These are phyloP conservation scores for Abscondita cerata DNA, from an alignment of 2,888 invertebrate genomes.

Conservation along the genomic window DNA sequence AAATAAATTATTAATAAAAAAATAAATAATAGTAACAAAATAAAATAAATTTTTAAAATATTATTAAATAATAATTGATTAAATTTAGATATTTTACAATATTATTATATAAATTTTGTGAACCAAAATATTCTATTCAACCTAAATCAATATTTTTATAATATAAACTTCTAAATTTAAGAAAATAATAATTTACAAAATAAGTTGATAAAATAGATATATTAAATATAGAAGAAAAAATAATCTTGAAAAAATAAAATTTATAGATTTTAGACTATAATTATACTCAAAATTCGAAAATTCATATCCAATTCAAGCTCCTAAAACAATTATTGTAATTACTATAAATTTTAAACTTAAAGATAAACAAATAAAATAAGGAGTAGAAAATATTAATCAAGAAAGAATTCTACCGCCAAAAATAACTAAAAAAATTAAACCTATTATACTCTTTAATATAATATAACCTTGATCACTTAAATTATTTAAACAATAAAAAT, in stretches of 20 bases:
- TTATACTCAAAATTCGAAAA: conserved; percentile 59
- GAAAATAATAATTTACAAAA: conserved; percentile 59
- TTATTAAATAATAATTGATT: conserved; percentile 59
- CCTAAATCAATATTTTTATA: conserved; percentile 56
- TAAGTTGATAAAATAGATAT: conserved; percentile 56
- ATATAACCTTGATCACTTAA: conserved; percentile 61
- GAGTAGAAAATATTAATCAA: conserved; percentile 63
- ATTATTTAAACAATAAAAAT: conserved; percentile 60
- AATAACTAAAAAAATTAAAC: conserved; percentile 62
- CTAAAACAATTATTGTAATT: conserved; percentile 61
- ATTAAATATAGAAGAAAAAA: conserved; percentile 63
- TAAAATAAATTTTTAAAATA: conserved; percentile 61
- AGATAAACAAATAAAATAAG: conserved; percentile 62
- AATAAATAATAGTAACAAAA: conserved; percentile 42
- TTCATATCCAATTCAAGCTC: conserved; percentile 57
- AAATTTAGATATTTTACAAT: conserved; percentile 57
- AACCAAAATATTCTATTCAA: conserved; percentile 36
- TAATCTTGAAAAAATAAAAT: conserved; percentile 39
- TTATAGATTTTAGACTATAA: conserved; percentile 57
- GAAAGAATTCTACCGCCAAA: conserved; percentile 63
- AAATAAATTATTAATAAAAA: conserved; percentile 56
- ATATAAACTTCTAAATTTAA: conserved; percentile 59
- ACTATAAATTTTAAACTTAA: conserved; percentile 63
- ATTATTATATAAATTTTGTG: conserved; percentile 47
- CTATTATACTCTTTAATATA: conserved; percentile 57